A percentile compares a stretch with the other conserved stretches of the same genome.
Conservation (phyloP, 1,140 invertebrate species). For the Chymomyza costata region DNA sequence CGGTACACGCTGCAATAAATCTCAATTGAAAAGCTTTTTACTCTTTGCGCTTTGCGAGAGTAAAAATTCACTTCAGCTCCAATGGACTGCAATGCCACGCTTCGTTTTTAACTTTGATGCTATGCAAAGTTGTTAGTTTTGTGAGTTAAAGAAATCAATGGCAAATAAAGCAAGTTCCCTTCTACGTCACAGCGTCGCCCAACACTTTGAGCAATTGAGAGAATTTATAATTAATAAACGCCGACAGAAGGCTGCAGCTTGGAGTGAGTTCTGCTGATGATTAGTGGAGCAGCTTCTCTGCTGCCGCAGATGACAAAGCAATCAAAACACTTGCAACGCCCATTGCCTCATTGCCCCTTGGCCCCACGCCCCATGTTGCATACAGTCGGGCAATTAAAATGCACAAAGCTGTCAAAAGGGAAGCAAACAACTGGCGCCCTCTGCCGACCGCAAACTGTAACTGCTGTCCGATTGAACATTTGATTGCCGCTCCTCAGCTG, state of each 20-base stretch:
- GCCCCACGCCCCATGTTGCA: too few relatives aligned
- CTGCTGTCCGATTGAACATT: slow-evolving; percentile 9
- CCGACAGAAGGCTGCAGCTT: slow-evolving; percentile 8
- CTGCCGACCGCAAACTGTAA: slow-evolving; percentile 54
- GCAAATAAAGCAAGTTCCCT: slow-evolving; percentile 48
- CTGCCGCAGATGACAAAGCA: slow-evolving; percentile 57
- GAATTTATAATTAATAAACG: slow-evolving; percentile 71
- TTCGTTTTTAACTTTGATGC: slow-evolving; percentile 42
- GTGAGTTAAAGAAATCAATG: slow-evolving; percentile 61
- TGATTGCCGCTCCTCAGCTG: too few relatives aligned
- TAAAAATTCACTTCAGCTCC: slow-evolving; percentile 59
- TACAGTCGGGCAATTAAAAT: slow-evolving; percentile 64
- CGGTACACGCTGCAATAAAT: slow-evolving; percentile 69
- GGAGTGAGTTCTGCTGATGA: slow-evolving; percentile 24
- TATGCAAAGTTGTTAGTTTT: not conserved
- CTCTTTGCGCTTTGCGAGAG: slow-evolving; percentile 38
- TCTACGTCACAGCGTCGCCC: slow-evolving; percentile 7
- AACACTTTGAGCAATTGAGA: slow-evolving; percentile 53
- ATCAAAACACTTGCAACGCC: slow-evolving; percentile 65
- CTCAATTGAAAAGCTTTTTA: slow-evolving; percentile 71
- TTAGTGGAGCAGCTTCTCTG: slow-evolving; percentile 37
- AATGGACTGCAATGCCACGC: slow-evolving; percentile 47
- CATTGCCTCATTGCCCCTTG: too few relatives aligned
- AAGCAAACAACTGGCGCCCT: slow-evolving; percentile 37
- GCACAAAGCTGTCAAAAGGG: slow-evolving; percentile 63